These are phyloP conservation scores for Hippocampus comes DNA, from an alignment of 2,113 vertebrate species.

Conservation along the genomic window DNA sequence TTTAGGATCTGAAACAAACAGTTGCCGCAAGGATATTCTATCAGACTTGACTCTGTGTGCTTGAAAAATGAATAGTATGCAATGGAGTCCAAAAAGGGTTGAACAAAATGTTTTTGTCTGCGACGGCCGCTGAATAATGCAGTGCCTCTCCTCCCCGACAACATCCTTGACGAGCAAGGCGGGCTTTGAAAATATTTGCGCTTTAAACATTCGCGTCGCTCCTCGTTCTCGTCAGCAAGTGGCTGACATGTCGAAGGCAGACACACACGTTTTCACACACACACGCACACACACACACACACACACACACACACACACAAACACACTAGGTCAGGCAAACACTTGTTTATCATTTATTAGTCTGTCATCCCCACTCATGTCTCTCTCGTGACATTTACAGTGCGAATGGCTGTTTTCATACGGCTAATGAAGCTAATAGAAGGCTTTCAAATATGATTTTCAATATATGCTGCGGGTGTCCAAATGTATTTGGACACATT, in stretches of 20 bases:
- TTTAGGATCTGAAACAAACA: too few relatives aligned
- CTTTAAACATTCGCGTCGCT: slow-evolving; percentile 60
- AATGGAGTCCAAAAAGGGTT: slow-evolving; percentile 33
- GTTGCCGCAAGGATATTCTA: too few relatives aligned
- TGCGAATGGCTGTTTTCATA: neutral
- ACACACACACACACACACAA: neutral
- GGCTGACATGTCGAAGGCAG: slow-evolving; percentile 21
- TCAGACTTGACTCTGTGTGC: slow-evolving; percentile 1
- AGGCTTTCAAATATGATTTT: neutral
- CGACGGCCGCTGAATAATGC: slow-evolving; percentile 62
- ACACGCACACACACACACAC: slow-evolving; percentile 17
- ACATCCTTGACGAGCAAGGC: slow-evolving; percentile 60
- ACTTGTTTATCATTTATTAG: slow-evolving; percentile 4
- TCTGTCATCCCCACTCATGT: slow-evolving; percentile 2
- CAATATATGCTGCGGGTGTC: neutral
- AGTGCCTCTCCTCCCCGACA: slow-evolving; percentile 59
- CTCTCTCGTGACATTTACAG: neutral
- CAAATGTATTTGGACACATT: neutral
- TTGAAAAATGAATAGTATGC: slow-evolving; percentile 5
- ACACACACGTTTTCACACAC: slow-evolving; percentile 17
- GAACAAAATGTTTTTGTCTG: slow-evolving; percentile 27
- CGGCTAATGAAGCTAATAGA: neutral
- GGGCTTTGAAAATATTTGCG: slow-evolving; percentile 68
- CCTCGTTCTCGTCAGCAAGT: slow-evolving; percentile 50
- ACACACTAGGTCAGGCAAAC: neutral